phyloP scores from a whole-genome alignment of 2,888 invertebrate species.

The Azorinus chamasolen region DNA sequence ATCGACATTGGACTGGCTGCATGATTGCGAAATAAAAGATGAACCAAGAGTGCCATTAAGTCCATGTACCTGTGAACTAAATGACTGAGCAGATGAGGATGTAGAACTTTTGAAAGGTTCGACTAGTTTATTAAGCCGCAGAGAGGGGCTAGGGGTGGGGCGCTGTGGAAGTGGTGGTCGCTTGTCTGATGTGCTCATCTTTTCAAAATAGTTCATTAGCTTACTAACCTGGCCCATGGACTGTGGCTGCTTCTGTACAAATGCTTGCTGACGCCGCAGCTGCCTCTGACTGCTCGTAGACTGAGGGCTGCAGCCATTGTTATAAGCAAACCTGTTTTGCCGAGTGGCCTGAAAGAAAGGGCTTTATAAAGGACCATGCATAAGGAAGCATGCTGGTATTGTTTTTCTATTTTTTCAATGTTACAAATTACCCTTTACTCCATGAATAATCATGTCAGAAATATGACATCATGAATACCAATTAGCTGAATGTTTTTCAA shows the following conservation, averaged over 20 bases:
- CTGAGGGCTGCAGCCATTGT: constrained; percentile 79
- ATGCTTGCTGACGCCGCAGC: constrained; percentile 70
- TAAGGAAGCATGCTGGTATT: too few relatives aligned
- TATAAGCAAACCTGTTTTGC: constrained; percentile 76
- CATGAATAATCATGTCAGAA: too few relatives aligned
- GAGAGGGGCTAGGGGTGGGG: not conserved
- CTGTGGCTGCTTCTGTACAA: constrained; percentile 68
- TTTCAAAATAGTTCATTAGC: constrained; percentile 64
- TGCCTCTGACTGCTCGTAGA: constrained; percentile 50
- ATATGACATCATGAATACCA: too few relatives aligned
- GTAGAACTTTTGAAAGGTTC: not conserved
- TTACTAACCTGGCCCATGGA: constrained; percentile 69
- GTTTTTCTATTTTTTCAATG: too few relatives aligned
- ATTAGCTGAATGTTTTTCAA: too few relatives aligned
- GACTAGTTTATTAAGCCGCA: not conserved
- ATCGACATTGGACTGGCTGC: too few relatives aligned
- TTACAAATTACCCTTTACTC: too few relatives aligned
- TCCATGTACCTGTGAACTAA: too few relatives aligned
- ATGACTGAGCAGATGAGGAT: not conserved
- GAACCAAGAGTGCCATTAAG: too few relatives aligned
- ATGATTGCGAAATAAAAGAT: too few relatives aligned
- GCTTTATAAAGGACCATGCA: too few relatives aligned
- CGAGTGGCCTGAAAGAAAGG: constrained; percentile 62
- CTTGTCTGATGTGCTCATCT: too few relatives aligned
- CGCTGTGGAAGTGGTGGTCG: constrained; percentile 21